A percentile compares a stretch with the other conserved stretches of the same genome.
Conservation (phyloP, 2,113 vertebrate genomes). For the Etheostoma spectabile region DNA sequence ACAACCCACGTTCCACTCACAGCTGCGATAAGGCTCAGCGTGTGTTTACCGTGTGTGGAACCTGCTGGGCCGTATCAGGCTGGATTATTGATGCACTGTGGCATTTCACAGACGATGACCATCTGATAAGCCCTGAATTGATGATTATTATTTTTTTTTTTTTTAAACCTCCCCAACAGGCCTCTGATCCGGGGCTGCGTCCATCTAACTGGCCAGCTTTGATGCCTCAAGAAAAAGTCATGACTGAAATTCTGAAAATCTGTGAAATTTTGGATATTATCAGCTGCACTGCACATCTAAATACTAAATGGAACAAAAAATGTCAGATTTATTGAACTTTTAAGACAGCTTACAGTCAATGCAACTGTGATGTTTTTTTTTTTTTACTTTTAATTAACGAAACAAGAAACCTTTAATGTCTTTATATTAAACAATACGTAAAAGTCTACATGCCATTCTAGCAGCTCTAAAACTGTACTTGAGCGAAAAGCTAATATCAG, state of each 20-base stretch:
- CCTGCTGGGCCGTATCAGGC: constrained; percentile 59
- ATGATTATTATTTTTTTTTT: constrained; percentile 3
- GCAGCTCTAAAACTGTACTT: not conserved
- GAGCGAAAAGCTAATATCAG: not conserved
- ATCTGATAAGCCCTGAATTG: constrained; percentile 67
- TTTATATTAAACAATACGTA: not conserved
- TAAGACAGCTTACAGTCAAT: not conserved
- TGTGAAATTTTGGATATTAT: constrained; percentile 32
- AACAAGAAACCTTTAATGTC: not conserved
- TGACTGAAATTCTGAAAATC: no score
- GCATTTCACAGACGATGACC: constrained; percentile 65
- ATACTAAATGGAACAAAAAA: not conserved
- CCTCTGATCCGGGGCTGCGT: not conserved
- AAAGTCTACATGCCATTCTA: not conserved
- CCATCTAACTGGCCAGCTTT: constrained; percentile 34
- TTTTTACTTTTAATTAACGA: not conserved
- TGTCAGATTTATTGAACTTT: not conserved
- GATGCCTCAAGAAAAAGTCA: constrained; percentile 9
- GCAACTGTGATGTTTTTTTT: not conserved
- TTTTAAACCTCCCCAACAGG: constrained; percentile 17
- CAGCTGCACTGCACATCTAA: not conserved
- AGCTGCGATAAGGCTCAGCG: constrained; percentile 68
- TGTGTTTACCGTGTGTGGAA: constrained; percentile 66
- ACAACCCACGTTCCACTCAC: constrained; percentile 54
- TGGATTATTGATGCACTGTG: constrained; percentile 69